Base-by-base conservation (phyloP, 2,888 invertebrate genomes). In the Phytoseiulus persimilis region DNA sequence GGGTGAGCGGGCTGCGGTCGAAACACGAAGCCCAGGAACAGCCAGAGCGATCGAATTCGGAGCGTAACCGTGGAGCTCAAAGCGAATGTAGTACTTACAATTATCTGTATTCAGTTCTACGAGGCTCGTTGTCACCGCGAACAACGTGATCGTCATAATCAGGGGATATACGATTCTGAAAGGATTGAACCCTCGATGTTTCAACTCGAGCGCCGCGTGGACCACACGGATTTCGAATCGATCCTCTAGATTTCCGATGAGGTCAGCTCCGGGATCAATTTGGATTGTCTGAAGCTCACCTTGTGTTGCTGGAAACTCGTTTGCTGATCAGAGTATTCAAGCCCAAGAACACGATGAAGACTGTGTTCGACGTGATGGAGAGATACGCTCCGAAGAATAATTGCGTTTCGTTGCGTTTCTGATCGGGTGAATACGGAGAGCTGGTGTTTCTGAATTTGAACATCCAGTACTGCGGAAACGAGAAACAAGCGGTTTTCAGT, bases 131-230 rank as follows among this genome's bases (percentile, higher is more conserved):
- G 33, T 87, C 9, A 33, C 39, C 45, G 39, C 45, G 32, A 87
- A 45, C 87, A 87, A n/a, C 28, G 87, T 33, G 5, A 33, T 33
- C 0, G 87, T 87, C 11, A 45, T 45, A 0, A 33, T 32, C n/a
- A 87, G 87, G 5, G 87, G 87, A 33, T 87, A 87, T 14, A 87
- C 87, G 45, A 87, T 87, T 18, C 87, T 87, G 87, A 18, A 87
- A 87, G 39, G 9, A 87, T 32, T 11, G 23, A 33, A 84, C 23
- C 3, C 6, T 46, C 9, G 14, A 46, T 46, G 46, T 6, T 11
- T 46, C 6, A 6, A 14, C 6, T 6, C 46, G 6, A 46, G 46
- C 9, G 46, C 46, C 14, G 6, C 6, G 46, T 46, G 6, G 6
- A 11, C 14, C 14, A 14, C 46, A 14, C 14, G 9, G 65, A 28